Evolutionary conservation across 2,888 invertebrate species (phyloP).

Genomic region (Ceraclea dissimilis): DNA sequence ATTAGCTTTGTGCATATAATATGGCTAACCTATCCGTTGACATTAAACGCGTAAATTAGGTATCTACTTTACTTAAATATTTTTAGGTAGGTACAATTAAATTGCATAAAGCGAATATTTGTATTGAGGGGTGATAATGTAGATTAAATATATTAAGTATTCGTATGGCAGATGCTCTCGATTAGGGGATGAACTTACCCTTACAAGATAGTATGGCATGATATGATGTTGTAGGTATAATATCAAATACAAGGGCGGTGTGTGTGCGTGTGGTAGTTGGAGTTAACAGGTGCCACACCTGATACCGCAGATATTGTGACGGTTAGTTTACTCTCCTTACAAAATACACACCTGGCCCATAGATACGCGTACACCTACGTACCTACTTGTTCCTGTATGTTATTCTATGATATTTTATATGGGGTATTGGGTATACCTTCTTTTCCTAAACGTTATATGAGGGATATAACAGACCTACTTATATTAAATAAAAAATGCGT

Average conservation of each 20-base stretch:
- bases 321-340: not conserved
- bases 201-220: not conserved
- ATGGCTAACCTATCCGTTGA: too few species aligned
- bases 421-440: too few species aligned
- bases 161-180: not conserved
- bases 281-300: not conserved
- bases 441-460: too few species aligned
- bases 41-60: too few species aligned
- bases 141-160: not conserved
- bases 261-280: not conserved
- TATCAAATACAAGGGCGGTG: not conserved
- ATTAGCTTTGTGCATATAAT: too few species aligned
- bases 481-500: too few species aligned
- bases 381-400: too few species aligned
- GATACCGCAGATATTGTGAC: not conserved
- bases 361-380: not conserved
- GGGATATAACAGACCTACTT: too few species aligned
- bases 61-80: too few species aligned
- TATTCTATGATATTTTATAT: too few species aligned
- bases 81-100: too few species aligned
- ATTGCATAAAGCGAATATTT: not conserved
- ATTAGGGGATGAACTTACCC: conserved; percentile 1
- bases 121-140: not conserved
- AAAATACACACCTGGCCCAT: not conserved
- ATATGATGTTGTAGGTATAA: too few species aligned